A percentile compares a stretch with the other conserved stretches of the same genome.
These are phyloP conservation scores for Ceratina japonica DNA, from an alignment of 1,140 invertebrate genomes.

Conservation along the genomic window DNA sequence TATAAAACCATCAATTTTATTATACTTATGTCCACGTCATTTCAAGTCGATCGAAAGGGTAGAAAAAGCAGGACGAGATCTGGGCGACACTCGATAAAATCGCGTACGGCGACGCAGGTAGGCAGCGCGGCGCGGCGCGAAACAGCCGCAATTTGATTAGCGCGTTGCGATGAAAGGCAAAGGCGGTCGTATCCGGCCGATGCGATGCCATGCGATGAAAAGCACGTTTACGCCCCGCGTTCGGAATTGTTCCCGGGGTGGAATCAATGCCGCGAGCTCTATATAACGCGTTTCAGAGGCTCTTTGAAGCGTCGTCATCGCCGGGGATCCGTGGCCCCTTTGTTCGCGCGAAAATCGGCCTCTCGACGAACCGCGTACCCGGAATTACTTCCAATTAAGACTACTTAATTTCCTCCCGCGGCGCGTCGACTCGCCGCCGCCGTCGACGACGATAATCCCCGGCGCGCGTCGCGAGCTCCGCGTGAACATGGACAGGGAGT, in stretches of 20 bases:
- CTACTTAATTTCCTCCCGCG: conserved; percentile 7
- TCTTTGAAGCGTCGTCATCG: background rate
- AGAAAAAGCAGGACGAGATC: background rate
- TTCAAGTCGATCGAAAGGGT: background rate
- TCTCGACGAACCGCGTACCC: background rate
- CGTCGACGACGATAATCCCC: conserved; percentile 22
- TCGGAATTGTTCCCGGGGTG: background rate
- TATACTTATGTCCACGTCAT: too few relatives aligned
- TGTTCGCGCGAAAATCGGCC: background rate
- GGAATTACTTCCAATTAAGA: conserved; percentile 24
- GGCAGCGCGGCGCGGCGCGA: background rate
- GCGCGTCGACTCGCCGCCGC: background rate
- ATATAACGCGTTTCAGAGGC: background rate
- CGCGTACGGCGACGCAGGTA: background rate
- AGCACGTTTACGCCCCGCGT: background rate
- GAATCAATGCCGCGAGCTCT: conserved; percentile 11
- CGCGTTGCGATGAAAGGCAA: background rate
- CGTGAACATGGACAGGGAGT: background rate
- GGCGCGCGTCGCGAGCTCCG: background rate
- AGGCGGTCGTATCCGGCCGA: background rate
- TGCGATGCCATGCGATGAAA: background rate
- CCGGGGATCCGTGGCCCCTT: background rate
- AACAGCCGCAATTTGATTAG: background rate
- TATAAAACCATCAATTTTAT: too few relatives aligned
- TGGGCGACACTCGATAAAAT: background rate